A percentile compares a stretch with the other conserved stretches of the same genome.
Conservation (phyloP, 2,113 vertebrate genomes). For the Pterocles orientalis region DNA sequence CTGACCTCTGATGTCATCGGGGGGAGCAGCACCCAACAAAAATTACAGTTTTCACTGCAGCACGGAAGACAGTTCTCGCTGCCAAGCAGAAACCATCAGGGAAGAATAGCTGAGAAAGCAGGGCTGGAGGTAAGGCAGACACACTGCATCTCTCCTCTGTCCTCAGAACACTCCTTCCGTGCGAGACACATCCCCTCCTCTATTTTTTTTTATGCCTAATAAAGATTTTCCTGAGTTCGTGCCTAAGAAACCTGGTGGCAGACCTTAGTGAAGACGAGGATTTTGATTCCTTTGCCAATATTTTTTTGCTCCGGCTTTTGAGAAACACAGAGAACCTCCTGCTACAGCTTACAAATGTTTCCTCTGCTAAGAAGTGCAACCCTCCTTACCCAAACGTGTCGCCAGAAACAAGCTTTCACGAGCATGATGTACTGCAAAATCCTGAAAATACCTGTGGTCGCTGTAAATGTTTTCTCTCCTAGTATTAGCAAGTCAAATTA, state of each 20-base stretch:
- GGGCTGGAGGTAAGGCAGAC: background rate
- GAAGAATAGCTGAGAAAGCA: background rate
- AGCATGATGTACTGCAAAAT: constrained; percentile 14
- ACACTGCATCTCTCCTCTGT: background rate
- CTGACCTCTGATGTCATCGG: constrained; percentile 38
- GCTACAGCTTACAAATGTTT: background rate
- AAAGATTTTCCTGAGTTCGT: constrained; percentile 9
- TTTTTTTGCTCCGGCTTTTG: background rate
- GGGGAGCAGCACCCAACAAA: constrained; percentile 51
- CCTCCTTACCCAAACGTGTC: constrained; percentile 22
- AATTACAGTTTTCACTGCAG: constrained; percentile 1
- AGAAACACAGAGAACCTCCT: background rate
- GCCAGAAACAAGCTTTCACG: constrained; percentile 53
- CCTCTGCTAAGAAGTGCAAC: constrained; percentile 3
- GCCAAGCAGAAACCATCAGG: background rate
- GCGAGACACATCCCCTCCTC: background rate
- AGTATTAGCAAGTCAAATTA: constrained; percentile 75
- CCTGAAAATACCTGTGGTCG: constrained; percentile 70
- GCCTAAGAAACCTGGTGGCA: constrained; percentile 4
- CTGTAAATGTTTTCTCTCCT: constrained; percentile 64
- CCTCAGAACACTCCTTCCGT: constrained; percentile 35
- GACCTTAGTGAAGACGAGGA: background rate
- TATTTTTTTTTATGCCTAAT: background rate
- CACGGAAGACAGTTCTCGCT: background rate
- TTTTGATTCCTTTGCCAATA: background rate